Evolutionary conservation across 2,888 invertebrate species (phyloP), one percentile per base, ranked within the genome.

Genomic region (Papilio gigon): DNA sequence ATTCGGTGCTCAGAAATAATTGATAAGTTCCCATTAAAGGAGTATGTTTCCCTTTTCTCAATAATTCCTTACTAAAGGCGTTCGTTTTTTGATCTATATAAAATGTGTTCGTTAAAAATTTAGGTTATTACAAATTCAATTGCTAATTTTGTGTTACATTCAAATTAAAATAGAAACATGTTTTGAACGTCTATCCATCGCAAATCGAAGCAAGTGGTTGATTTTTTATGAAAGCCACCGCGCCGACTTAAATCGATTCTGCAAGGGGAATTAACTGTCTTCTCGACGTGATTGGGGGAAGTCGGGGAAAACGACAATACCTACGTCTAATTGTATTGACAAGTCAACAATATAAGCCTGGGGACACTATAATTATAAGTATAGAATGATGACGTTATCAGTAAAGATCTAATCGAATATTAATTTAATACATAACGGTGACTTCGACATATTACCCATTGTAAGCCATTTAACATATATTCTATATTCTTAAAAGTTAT

Each of bases 221-320:
- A 40, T 53, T 61, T 61, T n/a, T 37, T 50, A 60, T 27, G 25
- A 67, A 67, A 53, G 40, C 42, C 60, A 50, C 50, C 30, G 50
- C 61, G 40, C 14, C n/a, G 30, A 30, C 30, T 40, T 9, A 9
- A 53, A 61, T 53, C 67, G 50, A 40, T 50, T 25, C 4, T 53
- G 37, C 61, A 40, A 61, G 61, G 40, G 66, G 66, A 66, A 59
- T n/a, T 47, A 60, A 60, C 60, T 60, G 47, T 60, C 50, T 40
- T 40, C 60, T 53, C 9, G 27, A 22, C 17, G n/a, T n/a, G 8
- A 27, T 40, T 53, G 22, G 61, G 50, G 61, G 14, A 61, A 67
- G n/a, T 40, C 37, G 8, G 20, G 53, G 27, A 25, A 53, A 53
- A 53, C 37, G 11, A 6, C 17, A 37, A 27, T 62, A 22, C 47